Base-by-base conservation (phyloP, 1,140 invertebrate species). In the Galleria mellonella region DNA sequence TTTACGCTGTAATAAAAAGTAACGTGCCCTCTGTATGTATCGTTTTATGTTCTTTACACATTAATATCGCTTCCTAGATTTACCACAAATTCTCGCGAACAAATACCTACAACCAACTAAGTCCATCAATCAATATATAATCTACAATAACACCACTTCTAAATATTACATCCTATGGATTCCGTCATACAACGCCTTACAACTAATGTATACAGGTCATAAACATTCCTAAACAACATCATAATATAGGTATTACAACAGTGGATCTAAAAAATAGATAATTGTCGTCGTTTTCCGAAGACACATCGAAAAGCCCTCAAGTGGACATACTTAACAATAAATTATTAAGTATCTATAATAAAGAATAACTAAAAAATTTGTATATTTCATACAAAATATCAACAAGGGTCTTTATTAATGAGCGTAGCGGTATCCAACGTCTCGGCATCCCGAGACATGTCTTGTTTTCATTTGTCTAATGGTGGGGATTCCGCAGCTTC, bases 221-320 rank as follows among this genome's bases (percentile, higher is more conserved):
- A 35, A 35, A 8, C 10, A 15, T 12, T 37, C 14, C 35, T 37
- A 37, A 37, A 37, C 12, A 15, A 37, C 9, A 37, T 17, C 7
- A 15, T 37, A 1, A 14, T 37, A 12, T 17, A 37, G 35, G 15
- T 23, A 23, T 17, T 48, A 51, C 38, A 65, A 65, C 43, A 62
- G 51, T 48, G 44, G 44, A 31, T 56, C 53, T 57, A 60, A 60
- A 60, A 55, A 57, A 67, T 60, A 67, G 53, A 51, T 53, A 58
- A 60, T 39, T 54, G 55, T 51, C 50, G 46, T 37, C 53, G 31
- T 52, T 51, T 51, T 47, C 42, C 48, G 53, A 60, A 55, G 54
- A 62, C 54, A 58, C 47, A 56, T 67, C 56, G 43, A 61, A 67
- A 67, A 63, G 39, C 44, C 43, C 47, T 17, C 38, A 43, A 51